These are phyloP conservation scores for Galeopterus variegatus DNA, from an alignment of 2,113 vertebrate genomes.

Conservation along the genomic window DNA sequence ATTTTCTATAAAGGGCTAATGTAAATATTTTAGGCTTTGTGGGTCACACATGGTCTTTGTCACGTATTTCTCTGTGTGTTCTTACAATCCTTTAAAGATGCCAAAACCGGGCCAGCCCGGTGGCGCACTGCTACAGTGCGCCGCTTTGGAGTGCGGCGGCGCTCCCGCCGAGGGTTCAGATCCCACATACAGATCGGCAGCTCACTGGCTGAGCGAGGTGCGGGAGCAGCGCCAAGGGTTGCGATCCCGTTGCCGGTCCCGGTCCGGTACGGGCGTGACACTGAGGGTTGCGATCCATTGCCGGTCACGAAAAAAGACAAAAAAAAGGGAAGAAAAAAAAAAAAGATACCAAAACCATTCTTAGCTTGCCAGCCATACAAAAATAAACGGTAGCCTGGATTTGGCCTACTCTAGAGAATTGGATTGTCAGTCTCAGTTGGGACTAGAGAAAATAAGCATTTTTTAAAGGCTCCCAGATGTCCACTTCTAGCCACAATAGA, in stretches of 20 bases:
- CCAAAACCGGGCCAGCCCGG: no score
- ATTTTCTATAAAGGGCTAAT: background rate
- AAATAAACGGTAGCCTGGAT: background rate
- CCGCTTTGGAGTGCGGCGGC: no score
- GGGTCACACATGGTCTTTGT: background rate
- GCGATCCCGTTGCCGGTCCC: no score
- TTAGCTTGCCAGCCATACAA: background rate
- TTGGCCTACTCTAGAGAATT: background rate
- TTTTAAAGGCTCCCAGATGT: background rate
- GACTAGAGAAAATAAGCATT: background rate
- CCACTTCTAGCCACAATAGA: background rate
- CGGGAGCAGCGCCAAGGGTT: no score
- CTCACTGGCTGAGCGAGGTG: no score
- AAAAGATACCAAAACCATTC: slow-evolving; percentile 16
- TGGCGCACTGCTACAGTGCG: no score
- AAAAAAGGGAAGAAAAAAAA: no score
- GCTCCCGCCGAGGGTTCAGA: no score
- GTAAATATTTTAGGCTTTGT: background rate
- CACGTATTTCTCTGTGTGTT: background rate
- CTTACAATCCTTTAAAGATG: background rate
- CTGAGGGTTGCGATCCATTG: no score
- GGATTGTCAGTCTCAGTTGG: background rate
- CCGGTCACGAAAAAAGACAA: no score
- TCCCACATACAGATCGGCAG: no score
- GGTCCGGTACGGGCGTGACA: no score